phyloP scores from a whole-genome alignment of 2,113 vertebrate species.

The Cygnus atratus region DNA sequence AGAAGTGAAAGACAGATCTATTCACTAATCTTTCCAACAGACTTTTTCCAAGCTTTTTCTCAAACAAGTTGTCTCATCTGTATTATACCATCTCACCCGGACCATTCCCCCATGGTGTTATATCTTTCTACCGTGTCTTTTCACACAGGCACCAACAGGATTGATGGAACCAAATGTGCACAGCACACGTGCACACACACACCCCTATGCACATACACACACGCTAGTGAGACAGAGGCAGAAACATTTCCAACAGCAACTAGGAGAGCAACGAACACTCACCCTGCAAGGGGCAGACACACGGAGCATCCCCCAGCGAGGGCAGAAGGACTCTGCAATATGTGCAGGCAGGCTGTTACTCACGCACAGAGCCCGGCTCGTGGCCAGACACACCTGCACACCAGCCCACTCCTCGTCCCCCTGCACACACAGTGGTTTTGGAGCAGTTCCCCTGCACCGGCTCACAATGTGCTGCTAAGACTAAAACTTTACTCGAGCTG shows the following conservation, averaged over 20 bases:
- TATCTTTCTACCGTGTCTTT: neutral
- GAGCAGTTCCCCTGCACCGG: neutral
- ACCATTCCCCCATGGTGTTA: neutral
- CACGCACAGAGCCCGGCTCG: rapidly evolving
- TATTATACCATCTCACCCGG: neutral
- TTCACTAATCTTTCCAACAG: neutral
- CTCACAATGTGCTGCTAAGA: neutral
- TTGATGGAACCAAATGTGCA: neutral
- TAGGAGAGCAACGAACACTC: neutral
- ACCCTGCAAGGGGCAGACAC: neutral
- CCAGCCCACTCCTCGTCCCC: neutral
- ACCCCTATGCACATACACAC: neutral
- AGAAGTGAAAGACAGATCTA: neutral
- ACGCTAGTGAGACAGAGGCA: neutral
- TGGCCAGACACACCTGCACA: neutral
- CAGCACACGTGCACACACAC: neutral
- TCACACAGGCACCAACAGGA: neutral
- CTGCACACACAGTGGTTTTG: neutral
- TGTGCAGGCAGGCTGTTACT: neutral
- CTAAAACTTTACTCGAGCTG: neutral
- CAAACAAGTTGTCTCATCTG: neutral
- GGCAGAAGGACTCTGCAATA: neutral
- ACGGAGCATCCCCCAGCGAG: neutral
- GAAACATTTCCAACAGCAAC: neutral
- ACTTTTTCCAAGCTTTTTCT: neutral